Conservation (phyloP, 1,140 invertebrate genomes). For the Hycleus cichorii region DNA sequence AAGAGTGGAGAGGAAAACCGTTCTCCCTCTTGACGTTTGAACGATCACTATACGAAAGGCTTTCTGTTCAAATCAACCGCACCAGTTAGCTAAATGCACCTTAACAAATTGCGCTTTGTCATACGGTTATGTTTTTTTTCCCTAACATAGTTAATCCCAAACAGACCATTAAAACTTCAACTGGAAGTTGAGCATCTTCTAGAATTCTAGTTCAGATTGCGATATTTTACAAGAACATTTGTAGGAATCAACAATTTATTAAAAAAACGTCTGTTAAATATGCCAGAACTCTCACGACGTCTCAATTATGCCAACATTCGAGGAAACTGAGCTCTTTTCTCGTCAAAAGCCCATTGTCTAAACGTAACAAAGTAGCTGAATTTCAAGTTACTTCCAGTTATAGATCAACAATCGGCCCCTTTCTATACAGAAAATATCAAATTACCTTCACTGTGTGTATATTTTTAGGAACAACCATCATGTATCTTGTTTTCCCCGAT, state of each 20-base stretch:
- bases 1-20: neutral
- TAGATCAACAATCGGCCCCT: conserved; percentile 11
- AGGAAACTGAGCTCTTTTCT: too few species aligned
- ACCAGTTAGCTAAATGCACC: conserved; percentile 16
- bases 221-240: too few species aligned
- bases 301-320: too few species aligned
- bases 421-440: conserved; percentile 1
- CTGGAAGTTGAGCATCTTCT: too few species aligned
- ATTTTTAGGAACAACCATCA: neutral
- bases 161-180: too few species aligned
- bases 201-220: too few species aligned
- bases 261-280: too few species aligned
- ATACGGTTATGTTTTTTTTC: too few species aligned
- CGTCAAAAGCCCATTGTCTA: conserved; percentile 1
- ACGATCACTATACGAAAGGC: conserved; percentile 9
- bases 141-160: too few species aligned
- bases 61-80: conserved; percentile 10
- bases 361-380: conserved; percentile 3
- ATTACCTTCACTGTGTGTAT: neutral
- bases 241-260: too few species aligned
- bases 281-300: too few species aligned
- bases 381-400: too few species aligned
- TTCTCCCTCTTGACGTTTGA: conserved; percentile 12
- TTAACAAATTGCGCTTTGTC: conserved; percentile 12
- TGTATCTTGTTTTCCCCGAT: neutral